Conservation (phyloP, 2,797 vertebrate genomes). For the Hydrolagus colliei region DNA sequence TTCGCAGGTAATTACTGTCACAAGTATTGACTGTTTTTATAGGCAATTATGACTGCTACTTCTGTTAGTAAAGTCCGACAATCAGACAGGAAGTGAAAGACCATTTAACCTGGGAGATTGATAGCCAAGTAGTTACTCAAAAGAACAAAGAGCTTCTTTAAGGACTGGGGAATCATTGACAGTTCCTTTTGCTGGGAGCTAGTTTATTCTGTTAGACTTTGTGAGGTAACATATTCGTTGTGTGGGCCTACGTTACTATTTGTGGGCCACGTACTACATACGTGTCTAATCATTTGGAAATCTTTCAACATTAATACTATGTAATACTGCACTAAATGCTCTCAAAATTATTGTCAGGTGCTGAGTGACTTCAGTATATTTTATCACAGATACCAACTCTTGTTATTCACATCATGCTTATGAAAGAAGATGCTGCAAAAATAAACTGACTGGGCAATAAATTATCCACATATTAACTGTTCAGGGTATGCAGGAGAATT, state of each 20-base stretch:
- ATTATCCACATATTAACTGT: background rate
- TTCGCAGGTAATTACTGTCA: too few species aligned
- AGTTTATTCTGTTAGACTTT: background rate
- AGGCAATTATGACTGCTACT: too few species aligned
- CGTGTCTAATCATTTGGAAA: background rate
- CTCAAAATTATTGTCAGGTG: background rate
- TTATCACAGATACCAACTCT: background rate
- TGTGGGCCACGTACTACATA: background rate
- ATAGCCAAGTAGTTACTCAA: background rate
- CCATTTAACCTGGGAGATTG: too few species aligned
- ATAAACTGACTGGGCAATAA: background rate
- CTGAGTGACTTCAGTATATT: background rate
- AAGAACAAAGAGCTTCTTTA: background rate
- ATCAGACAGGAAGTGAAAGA: too few species aligned
- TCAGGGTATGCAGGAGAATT: background rate
- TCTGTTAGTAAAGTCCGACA: too few species aligned
- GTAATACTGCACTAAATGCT: background rate
- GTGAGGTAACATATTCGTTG: background rate
- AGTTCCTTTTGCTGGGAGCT: background rate
- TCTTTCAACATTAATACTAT: background rate
- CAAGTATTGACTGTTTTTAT: too few species aligned
- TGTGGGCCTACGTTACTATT: background rate
- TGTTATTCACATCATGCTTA: slow-evolving; percentile 6
- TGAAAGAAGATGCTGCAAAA: background rate
- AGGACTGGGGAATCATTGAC: background rate